phyloP scores from a whole-genome alignment of 2,113 vertebrate species.

The Elaphurus davidianus region DNA sequence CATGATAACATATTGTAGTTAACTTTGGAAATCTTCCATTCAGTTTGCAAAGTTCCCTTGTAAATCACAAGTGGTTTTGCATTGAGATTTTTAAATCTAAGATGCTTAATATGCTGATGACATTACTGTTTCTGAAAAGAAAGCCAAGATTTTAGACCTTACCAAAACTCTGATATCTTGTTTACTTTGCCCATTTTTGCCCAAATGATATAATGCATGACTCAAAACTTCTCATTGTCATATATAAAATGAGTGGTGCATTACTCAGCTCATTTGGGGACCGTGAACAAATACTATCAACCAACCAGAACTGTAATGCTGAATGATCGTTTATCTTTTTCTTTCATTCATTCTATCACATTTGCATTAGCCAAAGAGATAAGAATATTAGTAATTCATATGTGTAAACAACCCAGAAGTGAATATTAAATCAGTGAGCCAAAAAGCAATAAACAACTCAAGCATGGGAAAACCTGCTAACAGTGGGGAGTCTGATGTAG shows the following conservation, averaged over 20 bases:
- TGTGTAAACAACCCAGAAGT: constrained; percentile 57
- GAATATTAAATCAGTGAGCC: constrained; percentile 60
- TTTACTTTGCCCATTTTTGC: constrained; percentile 23
- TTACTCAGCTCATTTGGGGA: constrained; percentile 22
- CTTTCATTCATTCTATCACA: constrained; percentile 52
- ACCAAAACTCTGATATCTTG: not conserved
- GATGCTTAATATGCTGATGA: constrained; percentile 8
- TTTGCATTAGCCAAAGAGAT: constrained; percentile 75
- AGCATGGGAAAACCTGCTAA: constrained; percentile 56
- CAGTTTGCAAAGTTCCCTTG: not conserved
- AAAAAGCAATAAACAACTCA: constrained; percentile 68
- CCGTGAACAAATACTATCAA: constrained; percentile 33
- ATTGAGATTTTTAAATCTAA: constrained; percentile 37
- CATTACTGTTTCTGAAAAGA: constrained; percentile 18
- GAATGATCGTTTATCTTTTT: constrained; percentile 42
- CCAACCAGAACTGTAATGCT: constrained; percentile 28
- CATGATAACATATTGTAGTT: not conserved
- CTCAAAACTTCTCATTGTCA: not conserved
- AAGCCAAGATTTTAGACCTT: constrained; percentile 21
- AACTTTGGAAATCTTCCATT: not conserved
- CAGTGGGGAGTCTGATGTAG: constrained; percentile 50
- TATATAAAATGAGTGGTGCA: not conserved
- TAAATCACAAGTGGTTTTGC: not conserved
- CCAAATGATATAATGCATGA: not conserved
- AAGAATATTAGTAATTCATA: constrained; percentile 60